Base-by-base conservation (phyloP, 1,140 invertebrate species). In the Carposina sasakii region DNA sequence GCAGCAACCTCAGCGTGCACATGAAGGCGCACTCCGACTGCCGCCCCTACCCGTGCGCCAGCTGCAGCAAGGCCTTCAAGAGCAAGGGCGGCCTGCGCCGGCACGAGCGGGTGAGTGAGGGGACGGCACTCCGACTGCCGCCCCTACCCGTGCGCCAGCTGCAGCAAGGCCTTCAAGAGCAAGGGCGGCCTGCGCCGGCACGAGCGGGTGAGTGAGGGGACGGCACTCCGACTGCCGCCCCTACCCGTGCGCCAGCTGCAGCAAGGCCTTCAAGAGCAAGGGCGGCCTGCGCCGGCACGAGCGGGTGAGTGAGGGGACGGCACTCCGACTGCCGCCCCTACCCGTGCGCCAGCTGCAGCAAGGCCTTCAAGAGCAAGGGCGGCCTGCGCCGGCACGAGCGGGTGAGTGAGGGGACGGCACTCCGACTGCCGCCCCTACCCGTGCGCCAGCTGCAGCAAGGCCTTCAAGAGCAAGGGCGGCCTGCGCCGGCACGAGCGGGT, bases 1-100 rank as follows among this genome's bases (percentile, higher is more conserved):
- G 78, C 5, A 77, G 74, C 51, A 87, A 87, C 56, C 60, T 87
- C 43, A 77, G 78, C 51, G 77, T 81, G 50, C 86, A 88, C 61
- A 71, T 76, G 50, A 81, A 81, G 50, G 84, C 81, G 3, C 86
- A 87, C 61, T 86, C 83, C 8, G 78, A 77, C 31, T 22, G 34
- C 2, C 56, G 78, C 3, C 78, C 78, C 0, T 60, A 77, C 43
- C 58, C 73, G 10, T 82, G 78, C 55, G 34, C 57, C 8, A 50
- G 76, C 2, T 82, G 78, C 54, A 54, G 57, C 20, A 77, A 79
- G 55, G 76, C 66, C 0, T 82, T 82, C 63, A 82, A 82, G 60
- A 54, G 58, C 21, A 79, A 82, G 30, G 76, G 72, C 1, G 76
- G 72, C 0, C 60, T 82, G 5, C 67, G 75, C 42, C 54, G 78